phyloP scores from a whole-genome alignment of 2,113 vertebrate genomes.

The Sinocyclocheilus maitianheensis region DNA sequence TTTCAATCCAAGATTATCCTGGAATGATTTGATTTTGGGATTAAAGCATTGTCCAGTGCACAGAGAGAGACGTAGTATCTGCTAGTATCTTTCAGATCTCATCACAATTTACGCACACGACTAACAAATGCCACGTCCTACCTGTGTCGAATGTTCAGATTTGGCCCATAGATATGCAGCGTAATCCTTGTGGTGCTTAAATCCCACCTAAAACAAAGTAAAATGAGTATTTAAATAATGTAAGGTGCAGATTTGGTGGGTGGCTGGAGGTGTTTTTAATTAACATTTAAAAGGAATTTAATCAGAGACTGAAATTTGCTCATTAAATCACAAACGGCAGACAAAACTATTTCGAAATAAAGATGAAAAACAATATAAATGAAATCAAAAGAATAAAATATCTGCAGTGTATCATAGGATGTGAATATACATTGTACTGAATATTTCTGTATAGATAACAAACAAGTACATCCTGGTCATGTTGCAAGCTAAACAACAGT shows the following conservation, averaged over 20 bases:
- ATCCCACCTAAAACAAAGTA: conserved; percentile 81
- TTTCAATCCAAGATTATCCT: conserved; percentile 12
- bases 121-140: conserved; percentile 20
- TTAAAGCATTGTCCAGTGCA: not conserved
- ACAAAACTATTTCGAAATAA: not conserved
- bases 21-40: not conserved
- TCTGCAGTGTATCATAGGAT: not conserved
- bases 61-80: not conserved
- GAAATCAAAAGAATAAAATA: not conserved
- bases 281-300: not conserved
- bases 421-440: not conserved
- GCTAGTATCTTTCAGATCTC: not conserved
- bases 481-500: not conserved
- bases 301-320: not conserved
- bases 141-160: conserved; percentile 74
- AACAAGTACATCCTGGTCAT: not conserved
- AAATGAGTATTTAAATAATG: not conserved
- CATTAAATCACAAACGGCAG: not conserved
- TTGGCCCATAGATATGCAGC: conserved; percentile 92
- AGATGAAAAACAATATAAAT: not conserved
- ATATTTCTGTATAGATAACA: not conserved
- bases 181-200: conserved; percentile 95
- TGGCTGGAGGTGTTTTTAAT: not conserved
- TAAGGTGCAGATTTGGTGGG: not conserved
- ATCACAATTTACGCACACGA: not conserved